phyloP scores from a whole-genome alignment of 2,797 vertebrate species.

The Ataeniobius toweri region DNA sequence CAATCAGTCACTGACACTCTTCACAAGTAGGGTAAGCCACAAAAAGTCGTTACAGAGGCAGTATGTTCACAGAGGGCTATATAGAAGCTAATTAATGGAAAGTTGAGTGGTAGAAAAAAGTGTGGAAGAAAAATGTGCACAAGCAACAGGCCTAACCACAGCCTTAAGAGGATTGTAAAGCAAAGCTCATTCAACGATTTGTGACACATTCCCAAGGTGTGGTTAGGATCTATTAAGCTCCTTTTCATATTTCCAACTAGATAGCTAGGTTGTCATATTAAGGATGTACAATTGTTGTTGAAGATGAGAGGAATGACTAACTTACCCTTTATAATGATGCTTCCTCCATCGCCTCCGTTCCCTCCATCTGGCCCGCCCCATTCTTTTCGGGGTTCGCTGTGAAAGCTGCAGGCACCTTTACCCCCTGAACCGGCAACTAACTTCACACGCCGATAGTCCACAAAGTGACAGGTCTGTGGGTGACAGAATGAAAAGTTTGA shows the following conservation, averaged over 20 bases:
- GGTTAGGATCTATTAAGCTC: not conserved
- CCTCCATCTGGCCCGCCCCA: conserved; percentile 95
- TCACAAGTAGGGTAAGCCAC: not conserved
- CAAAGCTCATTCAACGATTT: not conserved
- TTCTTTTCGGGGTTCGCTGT: conserved; percentile 94
- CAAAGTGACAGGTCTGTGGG: conserved; percentile 86
- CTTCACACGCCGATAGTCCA: conserved; percentile 87
- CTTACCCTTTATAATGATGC: conserved; percentile 65
- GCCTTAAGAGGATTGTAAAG: not conserved
- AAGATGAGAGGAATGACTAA: not conserved
- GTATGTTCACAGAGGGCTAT: not conserved
- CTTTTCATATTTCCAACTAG: not conserved
- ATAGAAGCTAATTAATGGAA: not conserved
- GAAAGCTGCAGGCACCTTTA: conserved; percentile 84
- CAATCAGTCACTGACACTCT: not conserved
- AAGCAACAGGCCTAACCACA: not conserved
- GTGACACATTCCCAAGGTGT: not conserved
- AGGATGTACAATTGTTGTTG: not conserved
- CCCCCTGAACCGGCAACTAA: conserved; percentile 88
- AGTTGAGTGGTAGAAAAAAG: too few species aligned
- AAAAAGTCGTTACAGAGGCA: not conserved
- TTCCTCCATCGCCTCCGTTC: conserved; percentile 90
- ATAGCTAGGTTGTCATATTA: not conserved
- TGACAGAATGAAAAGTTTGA: not conserved
- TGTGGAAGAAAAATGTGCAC: too few species aligned